Evolutionary conservation across 2,797 vertebrate genomes (phyloP).

Genomic region (Australoheros facetus): DNA sequence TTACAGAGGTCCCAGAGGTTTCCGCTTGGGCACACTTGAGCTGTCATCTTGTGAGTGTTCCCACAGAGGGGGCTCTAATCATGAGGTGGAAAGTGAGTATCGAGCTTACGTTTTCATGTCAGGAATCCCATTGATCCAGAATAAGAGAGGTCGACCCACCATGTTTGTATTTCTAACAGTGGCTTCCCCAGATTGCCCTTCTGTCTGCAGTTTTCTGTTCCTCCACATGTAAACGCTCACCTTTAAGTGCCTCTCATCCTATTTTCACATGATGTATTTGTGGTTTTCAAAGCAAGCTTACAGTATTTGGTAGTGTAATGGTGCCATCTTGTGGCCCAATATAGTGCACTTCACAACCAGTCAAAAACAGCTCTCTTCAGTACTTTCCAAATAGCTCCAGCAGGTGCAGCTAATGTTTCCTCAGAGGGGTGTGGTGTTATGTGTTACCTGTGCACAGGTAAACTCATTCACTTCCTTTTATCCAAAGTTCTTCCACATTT

Average conservation of each 20-base stretch:
- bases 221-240: conserved; percentile 31
- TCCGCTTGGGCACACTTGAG: background rate
- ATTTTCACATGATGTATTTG: conserved; percentile 19
- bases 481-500: background rate
- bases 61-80: background rate
- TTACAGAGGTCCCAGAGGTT: background rate
- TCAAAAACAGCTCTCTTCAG: background rate
- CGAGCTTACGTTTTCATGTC: background rate
- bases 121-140: background rate
- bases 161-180: background rate
- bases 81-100: background rate
- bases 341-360: background rate
- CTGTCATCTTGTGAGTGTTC: background rate
- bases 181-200: background rate
- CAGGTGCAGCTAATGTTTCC: background rate
- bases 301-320: background rate
- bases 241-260: conserved; percentile 69
- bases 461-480: conserved; percentile 13
- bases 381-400: background rate
- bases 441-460: background rate
- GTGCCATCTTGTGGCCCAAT: conserved; percentile 48
- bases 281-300: conserved; percentile 13
- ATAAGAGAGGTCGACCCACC: background rate
- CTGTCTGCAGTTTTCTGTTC: conserved; percentile 7
- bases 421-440: background rate